phyloP scores from a whole-genome alignment of 2,797 vertebrate genomes.

The Apogon hyalosoma region DNA sequence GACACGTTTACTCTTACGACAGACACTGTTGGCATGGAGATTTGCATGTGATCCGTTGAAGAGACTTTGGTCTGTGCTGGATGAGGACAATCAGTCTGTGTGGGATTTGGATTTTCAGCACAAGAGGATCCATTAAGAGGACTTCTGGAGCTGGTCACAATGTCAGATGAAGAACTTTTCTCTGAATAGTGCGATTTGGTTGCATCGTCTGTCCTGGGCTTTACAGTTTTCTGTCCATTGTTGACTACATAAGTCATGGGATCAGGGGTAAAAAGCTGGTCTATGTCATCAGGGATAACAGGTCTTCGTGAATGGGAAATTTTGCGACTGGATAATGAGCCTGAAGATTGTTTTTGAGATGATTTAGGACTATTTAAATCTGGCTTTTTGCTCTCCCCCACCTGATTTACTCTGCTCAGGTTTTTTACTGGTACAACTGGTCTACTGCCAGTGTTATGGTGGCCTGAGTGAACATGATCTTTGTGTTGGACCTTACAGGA shows the following conservation, averaged over 20 bases:
- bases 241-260: constrained; percentile 45
- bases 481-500: constrained; percentile 10
- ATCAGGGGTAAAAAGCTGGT: constrained; percentile 74
- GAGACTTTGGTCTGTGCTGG: background rate
- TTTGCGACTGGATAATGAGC: constrained; percentile 44
- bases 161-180: constrained; percentile 17
- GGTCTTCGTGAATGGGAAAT: constrained; percentile 17
- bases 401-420: background rate
- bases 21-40: constrained; percentile 31
- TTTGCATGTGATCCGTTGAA: background rate
- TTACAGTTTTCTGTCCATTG: constrained; percentile 32
- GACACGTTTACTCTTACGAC: constrained; percentile 39
- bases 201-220: constrained; percentile 18
- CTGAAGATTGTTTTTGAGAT: constrained; percentile 26
- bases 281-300: constrained; percentile 23
- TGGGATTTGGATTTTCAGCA: constrained; percentile 18
- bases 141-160: constrained; percentile 3
- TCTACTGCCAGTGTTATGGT: constrained; percentile 1
- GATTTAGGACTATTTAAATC: constrained; percentile 26
- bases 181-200: constrained; percentile 24
- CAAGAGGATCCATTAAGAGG: constrained; percentile 8
- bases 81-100: background rate
- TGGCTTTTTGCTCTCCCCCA: constrained; percentile 28
- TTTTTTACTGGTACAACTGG: constrained; percentile 24
- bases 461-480: constrained; percentile 7